phyloP scores from a whole-genome alignment of 2,888 invertebrate species.

The Altica lythri region DNA sequence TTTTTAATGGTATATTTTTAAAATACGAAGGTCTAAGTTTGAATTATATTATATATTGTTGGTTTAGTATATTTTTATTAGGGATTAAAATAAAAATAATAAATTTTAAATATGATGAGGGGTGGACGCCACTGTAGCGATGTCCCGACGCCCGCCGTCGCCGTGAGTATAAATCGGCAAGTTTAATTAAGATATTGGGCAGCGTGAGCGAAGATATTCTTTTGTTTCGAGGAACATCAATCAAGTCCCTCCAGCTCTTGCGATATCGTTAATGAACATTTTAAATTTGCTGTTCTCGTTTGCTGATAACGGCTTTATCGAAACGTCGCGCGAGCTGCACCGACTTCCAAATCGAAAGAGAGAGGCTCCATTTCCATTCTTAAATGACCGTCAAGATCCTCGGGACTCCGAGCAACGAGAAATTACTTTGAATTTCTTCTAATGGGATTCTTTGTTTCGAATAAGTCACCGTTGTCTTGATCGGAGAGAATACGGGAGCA shows the following conservation, averaged over 20 bases:
- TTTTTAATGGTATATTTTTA: too few species aligned
- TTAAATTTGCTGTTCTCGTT: conserved; percentile 52
- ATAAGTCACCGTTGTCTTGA: conserved; percentile 24
- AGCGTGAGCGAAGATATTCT: conserved; percentile 54
- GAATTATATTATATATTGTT: too few species aligned
- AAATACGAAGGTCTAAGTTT: too few species aligned
- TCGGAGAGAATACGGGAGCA: conserved; percentile 11
- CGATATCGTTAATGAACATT: conserved; percentile 57
- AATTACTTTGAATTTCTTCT: conserved; percentile 27
- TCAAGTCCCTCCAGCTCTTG: conserved; percentile 48
- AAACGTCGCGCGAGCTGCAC: conserved; percentile 25
- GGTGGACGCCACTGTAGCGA: conserved; percentile 29
- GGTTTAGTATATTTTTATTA: too few species aligned
- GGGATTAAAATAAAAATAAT: too few species aligned
- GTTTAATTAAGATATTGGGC: conserved; percentile 61
- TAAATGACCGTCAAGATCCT: conserved; percentile 30
- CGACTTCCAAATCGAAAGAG: conserved; percentile 33
- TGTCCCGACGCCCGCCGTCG: conserved; percentile 41
- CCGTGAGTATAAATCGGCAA: conserved; percentile 59
- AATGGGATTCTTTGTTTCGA: conserved; percentile 29
- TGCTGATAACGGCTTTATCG: conserved; percentile 48
- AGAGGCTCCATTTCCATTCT: conserved; percentile 29
- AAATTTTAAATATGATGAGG: too few species aligned
- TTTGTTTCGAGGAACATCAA: conserved; percentile 52
- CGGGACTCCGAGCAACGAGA: background rate